Conservation (phyloP, 2,888 invertebrate species). For the Erynnis tages region DNA sequence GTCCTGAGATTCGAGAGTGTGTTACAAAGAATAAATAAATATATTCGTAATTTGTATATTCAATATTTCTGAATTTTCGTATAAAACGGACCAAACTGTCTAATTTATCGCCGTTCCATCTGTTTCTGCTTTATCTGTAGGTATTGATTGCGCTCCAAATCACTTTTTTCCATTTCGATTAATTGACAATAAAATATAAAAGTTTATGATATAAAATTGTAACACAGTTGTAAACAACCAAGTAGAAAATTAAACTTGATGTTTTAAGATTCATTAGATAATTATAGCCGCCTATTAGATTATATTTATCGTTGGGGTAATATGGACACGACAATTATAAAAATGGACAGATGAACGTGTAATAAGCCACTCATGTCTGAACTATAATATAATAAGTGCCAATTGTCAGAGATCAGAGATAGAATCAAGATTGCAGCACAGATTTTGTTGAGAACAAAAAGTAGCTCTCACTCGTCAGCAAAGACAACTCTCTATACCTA, state of each 20-base stretch:
- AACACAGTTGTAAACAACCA: slow-evolving; percentile 73
- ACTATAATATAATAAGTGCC: too few relatives aligned
- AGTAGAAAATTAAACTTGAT: slow-evolving; percentile 74
- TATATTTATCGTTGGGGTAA: slow-evolving; percentile 31
- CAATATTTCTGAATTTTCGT: too few relatives aligned
- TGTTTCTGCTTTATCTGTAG: slow-evolving; percentile 31
- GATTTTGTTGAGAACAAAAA: too few relatives aligned
- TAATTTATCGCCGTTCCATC: slow-evolving; percentile 24
- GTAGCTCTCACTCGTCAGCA: too few relatives aligned
- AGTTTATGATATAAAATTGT: slow-evolving; percentile 73
- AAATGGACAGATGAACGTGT: too few relatives aligned
- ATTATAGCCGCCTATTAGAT: slow-evolving; percentile 41
- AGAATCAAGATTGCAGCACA: too few relatives aligned
- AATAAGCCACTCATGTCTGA: too few relatives aligned
- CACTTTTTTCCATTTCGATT: slow-evolving; percentile 47
- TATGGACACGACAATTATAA: slow-evolving; percentile 46
- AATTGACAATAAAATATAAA: slow-evolving; percentile 65
- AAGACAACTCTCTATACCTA: too few relatives aligned
- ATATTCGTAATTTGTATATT: too few relatives aligned
- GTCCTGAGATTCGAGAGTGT: too few relatives aligned
- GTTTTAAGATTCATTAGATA: slow-evolving; percentile 61
- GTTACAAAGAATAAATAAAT: too few relatives aligned
- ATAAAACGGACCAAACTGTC: not conserved
- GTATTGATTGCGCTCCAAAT: slow-evolving; percentile 25
- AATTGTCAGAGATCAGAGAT: too few relatives aligned